Evolutionary conservation across 2,888 invertebrate genomes (phyloP), one percentile per base, ranked within the genome.

Genomic region (Temnothorax rugatulus): DNA sequence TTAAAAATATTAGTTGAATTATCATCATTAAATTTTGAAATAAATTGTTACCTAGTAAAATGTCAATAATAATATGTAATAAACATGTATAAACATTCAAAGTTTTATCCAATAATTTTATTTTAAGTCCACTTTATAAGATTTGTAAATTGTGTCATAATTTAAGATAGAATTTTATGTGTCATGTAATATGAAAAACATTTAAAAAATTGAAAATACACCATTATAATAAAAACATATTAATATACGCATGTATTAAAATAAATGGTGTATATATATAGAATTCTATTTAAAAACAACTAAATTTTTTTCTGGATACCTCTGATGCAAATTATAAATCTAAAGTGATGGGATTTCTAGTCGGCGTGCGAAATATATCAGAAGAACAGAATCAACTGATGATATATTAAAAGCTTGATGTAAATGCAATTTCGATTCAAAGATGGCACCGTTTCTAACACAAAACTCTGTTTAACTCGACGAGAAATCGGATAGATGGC

Each of bases 401-500:
- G 50, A 25, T 76, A 64, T 15, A 25, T 5, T n/a, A 25, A 15
- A 44, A 34, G 7, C 1, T n/a, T 18, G 18, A 11, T 18, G 25
- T 25, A 57, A 47, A 0, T 79, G 18, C 15, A 29, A 8, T 34
- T 57, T 68, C 9, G 1, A 59, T 34, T 47, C 47, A 50, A 11
- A 79, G 79, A 69, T 79, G 69, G 57, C 79, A 38, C 9, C 13
- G 34, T 38, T 34, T 59, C 29, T 47, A 18, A 47, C 44, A 7
- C 9, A 13, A 25, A 44, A 1, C 21, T 47, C 15, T 3, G 8
- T 47, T 38, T 25, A 59, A 21, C 18, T 69, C 8, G 11, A 44
- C 21, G 21, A n/a, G 47, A 59, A 50, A 18, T 71, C 71, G 38
- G 21, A 68, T 50, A 81, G 90, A 89, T 91, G 90, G 87, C 90